Percentiles rank a stretch among this genome's conserved stretches.
These are phyloP conservation scores for Neodiprion virginianus DNA, from an alignment of 1,140 invertebrate genomes.

Conservation along the genomic window DNA sequence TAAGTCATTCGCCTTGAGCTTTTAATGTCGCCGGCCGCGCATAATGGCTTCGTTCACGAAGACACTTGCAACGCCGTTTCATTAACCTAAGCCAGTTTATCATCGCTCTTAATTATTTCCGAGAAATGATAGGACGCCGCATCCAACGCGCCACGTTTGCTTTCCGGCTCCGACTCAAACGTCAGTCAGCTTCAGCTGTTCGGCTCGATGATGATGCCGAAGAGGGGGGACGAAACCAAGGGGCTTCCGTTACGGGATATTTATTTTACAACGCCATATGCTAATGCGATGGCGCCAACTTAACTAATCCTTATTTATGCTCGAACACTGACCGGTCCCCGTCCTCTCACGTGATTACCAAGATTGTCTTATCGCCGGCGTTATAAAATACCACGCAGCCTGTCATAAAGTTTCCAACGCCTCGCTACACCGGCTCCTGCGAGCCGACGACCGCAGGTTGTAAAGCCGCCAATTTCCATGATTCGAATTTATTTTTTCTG, in stretches of 20 bases:
- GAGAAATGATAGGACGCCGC: background rate
- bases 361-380: background rate
- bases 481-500: no score
- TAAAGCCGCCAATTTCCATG: no score
- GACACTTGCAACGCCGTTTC: background rate
- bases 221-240: no score
- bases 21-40: slow-evolving; percentile 3
- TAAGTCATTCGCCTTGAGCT: background rate
- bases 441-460: no score
- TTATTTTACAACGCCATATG: slow-evolving; percentile 1
- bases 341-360: background rate
- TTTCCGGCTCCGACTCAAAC: background rate
- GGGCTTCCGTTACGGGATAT: no score
- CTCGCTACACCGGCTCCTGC: no score
- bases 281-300: background rate
- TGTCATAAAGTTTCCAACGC: no score
- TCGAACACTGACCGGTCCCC: background rate
- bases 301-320: background rate
- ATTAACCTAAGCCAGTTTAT: slow-evolving; percentile 5
- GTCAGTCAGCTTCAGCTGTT: no score
- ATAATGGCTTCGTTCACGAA: slow-evolving; percentile 5
- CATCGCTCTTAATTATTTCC: background rate
- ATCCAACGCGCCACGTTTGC: background rate
- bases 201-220: no score
- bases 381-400: no score